These are phyloP conservation scores for Calyptommatus sinebrachiatus DNA, from an alignment of 2,113 vertebrate species.

Conservation along the genomic window DNA sequence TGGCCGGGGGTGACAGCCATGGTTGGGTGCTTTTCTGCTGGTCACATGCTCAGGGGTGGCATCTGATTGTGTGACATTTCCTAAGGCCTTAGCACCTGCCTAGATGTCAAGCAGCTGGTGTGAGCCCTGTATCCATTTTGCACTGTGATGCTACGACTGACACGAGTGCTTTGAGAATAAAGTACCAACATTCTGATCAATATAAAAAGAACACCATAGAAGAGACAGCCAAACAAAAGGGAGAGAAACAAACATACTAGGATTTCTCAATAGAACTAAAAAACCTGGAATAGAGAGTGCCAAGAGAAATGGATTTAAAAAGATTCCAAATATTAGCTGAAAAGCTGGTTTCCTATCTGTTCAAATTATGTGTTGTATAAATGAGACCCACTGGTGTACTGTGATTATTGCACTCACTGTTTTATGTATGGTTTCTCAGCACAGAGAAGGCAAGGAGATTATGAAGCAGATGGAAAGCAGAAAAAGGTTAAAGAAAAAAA, in stretches of 20 bases:
- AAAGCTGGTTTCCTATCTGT: background rate
- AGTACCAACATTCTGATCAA: slow-evolving; percentile 38
- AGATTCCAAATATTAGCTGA: background rate
- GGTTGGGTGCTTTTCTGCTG: slow-evolving; percentile 60
- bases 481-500: too few species aligned
- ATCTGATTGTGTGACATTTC: slow-evolving; percentile 71
- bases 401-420: too few species aligned
- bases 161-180: slow-evolving; percentile 56
- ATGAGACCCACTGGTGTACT: too few species aligned
- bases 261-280: background rate
- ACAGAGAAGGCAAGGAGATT: too few species aligned
- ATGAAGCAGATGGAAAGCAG: too few species aligned
- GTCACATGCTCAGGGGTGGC: slow-evolving; percentile 57
- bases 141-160: slow-evolving; percentile 56
- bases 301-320: background rate
- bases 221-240: background rate
- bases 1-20: slow-evolving; percentile 63
- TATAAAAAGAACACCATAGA: slow-evolving; percentile 24
- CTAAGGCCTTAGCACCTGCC: slow-evolving; percentile 70
- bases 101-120: slow-evolving; percentile 67
- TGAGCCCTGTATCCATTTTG: slow-evolving; percentile 56
- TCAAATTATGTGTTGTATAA: background rate
- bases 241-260: slow-evolving; percentile 11
- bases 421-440: too few species aligned
- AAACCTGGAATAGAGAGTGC: background rate